These are phyloP conservation scores for Microdon myrmicae DNA, from an alignment of 2,888 invertebrate genomes.

Conservation along the genomic window DNA sequence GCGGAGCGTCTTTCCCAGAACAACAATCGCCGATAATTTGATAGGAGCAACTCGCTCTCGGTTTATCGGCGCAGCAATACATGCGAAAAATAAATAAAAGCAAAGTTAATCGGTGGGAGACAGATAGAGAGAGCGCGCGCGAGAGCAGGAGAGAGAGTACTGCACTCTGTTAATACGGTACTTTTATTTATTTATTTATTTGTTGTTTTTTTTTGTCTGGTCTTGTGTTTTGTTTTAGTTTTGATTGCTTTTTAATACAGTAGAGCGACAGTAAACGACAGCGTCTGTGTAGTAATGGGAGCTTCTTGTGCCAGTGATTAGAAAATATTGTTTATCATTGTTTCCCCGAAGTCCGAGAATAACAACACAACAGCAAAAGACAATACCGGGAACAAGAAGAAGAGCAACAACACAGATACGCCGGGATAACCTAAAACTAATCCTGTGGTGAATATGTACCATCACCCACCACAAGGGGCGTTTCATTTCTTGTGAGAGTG, in stretches of 20 bases:
- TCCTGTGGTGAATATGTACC: slow-evolving; percentile 39
- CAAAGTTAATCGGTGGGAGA: slow-evolving; percentile 6
- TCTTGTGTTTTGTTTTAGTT: too few species aligned
- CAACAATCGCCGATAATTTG: neutral
- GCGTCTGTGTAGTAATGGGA: too few species aligned
- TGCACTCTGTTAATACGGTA: slow-evolving; percentile 42
- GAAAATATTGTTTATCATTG: too few species aligned
- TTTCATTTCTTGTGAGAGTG: slow-evolving; percentile 47
- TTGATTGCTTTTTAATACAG: too few species aligned
- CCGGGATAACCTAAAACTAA: slow-evolving; percentile 10
- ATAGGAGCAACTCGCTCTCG: slow-evolving; percentile 26
- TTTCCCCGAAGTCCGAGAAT: too few species aligned
- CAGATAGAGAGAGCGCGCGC: too few species aligned
- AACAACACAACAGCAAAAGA: slow-evolving; percentile 8
- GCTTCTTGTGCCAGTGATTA: too few species aligned
- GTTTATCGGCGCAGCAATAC: slow-evolving; percentile 37
- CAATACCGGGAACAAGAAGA: neutral
- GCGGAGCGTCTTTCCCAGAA: too few species aligned
- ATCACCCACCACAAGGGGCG: slow-evolving; percentile 49
- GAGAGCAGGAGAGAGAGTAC: too few species aligned
- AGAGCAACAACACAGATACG: slow-evolving; percentile 1
- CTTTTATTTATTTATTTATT: too few species aligned
- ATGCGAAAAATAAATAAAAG: slow-evolving; percentile 32
- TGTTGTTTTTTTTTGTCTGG: too few species aligned
- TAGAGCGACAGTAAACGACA: too few species aligned